A percentile compares a stretch with the other conserved stretches of the same genome.
These are phyloP conservation scores for Syngnathus rostellatus DNA, from an alignment of 2,797 vertebrate species.

Conservation along the genomic window DNA sequence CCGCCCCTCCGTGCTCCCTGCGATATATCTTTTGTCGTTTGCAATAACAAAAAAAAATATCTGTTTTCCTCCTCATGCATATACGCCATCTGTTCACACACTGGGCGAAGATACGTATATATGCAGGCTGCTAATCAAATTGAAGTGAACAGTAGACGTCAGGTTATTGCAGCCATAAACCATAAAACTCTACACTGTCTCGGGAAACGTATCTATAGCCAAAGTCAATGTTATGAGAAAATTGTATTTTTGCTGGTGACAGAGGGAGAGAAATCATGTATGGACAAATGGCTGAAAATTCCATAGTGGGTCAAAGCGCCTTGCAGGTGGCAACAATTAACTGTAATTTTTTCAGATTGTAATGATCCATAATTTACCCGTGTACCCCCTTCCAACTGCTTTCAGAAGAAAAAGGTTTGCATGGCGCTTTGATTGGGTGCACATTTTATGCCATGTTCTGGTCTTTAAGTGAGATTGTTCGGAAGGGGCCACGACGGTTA, in stretches of 20 bases:
- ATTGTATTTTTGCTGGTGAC: conserved; percentile 26
- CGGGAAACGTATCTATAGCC: conserved; percentile 39
- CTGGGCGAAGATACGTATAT: conserved; percentile 20
- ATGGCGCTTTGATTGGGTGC: conserved; percentile 67
- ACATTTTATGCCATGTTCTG: conserved; percentile 60
- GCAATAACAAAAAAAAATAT: conserved; percentile 30
- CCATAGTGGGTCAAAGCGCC: conserved; percentile 74
- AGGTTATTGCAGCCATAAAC: conserved; percentile 51
- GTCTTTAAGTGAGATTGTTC: conserved; percentile 61
- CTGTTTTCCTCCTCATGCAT: conserved; percentile 28
- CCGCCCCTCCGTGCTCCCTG: too few relatives aligned
- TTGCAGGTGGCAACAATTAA: conserved; percentile 86
- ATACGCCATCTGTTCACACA: conserved; percentile 24
- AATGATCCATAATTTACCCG: conserved; percentile 83
- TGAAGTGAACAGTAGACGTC: conserved; percentile 37
- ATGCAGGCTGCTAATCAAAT: conserved; percentile 46
- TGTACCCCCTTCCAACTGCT: conserved; percentile 63
- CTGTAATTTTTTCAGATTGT: conserved; percentile 79
- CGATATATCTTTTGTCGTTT: conserved; percentile 28
- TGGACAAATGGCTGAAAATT: conserved; percentile 66
- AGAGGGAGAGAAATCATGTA: background rate
- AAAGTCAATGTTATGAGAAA: conserved; percentile 52
- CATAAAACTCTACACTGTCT: conserved; percentile 47
- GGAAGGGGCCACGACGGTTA: conserved; percentile 34
- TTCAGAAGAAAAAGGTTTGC: conserved; percentile 64